Conservation (phyloP, 2,113 vertebrate species). For the Dipodomys stephensi region DNA sequence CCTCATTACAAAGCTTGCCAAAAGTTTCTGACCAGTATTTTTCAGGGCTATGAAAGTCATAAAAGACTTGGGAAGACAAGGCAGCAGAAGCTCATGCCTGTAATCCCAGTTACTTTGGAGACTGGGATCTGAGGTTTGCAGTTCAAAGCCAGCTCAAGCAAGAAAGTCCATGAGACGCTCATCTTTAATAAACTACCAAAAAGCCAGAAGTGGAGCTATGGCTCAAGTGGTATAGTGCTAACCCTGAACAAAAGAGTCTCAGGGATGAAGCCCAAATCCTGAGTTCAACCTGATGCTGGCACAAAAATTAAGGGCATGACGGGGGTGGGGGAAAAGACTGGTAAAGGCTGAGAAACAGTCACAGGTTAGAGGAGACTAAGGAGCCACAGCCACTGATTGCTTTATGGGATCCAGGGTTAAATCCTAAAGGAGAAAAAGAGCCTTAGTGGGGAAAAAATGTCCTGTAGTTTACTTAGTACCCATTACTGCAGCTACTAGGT, state of each 20-base stretch:
- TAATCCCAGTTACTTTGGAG: no score
- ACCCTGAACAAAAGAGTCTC: no score
- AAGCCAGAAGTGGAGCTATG: no score
- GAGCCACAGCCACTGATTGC: neutral
- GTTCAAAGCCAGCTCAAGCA: no score
- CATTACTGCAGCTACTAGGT: neutral
- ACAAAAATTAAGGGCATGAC: no score
- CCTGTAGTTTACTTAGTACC: neutral
- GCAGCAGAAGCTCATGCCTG: no score
- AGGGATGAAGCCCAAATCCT: no score
- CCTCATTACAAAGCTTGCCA: neutral
- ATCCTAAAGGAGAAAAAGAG: neutral
- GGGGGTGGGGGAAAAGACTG: neutral
- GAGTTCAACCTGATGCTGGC: no score
- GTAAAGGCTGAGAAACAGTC: neutral
- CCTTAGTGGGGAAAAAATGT: neutral
- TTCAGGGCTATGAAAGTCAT: neutral
- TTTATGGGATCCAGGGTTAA: neutral
- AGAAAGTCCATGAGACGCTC: no score
- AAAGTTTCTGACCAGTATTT: neutral
- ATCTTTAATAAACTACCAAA: no score
- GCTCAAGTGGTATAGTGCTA: no score
- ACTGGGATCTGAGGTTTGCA: no score
- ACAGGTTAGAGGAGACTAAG: neutral
- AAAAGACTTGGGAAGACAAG: neutral